Base-by-base conservation (phyloP, 2,113 vertebrate genomes). In the Brachyhypopomus occidentalis region DNA sequence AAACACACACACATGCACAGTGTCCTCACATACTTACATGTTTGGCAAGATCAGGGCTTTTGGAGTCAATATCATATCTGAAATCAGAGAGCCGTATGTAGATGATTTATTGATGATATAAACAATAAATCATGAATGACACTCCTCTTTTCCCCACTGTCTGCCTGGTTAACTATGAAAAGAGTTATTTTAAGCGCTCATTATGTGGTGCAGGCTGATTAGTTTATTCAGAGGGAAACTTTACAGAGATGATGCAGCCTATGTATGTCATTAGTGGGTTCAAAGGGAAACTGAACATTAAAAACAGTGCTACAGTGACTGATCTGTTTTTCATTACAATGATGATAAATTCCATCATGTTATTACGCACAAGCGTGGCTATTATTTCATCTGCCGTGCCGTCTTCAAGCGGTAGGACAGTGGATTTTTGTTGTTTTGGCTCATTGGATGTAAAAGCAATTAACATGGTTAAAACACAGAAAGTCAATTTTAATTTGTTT, bases 1-100 rank as follows among this genome's bases (percentile, higher is more conserved):
- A 78, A 81, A 62, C 17, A 77, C 17, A 82, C 27, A 77, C 56
- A 56, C 25, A 64, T 66, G 67, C 63, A 78, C 14, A 55, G 14
- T 12, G 66, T 41, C 59, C 52, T 17, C 83, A 62, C 83, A 80
- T 25, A 94, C 97, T 97, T 91, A 98, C 97, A 16, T 98, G 97
- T 88, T 98, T 98, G 80, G 95, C 94, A 73, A 98, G 89, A 88
- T 98, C 96, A 7, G 96, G 95, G 90, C 96, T 98, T 93, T 97
- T 97, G 34, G 96, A 97, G 88, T 98, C 97, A 78, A 98, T 94
- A 80, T 98, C 97, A 75, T 96, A 98, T 84, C 97, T 98, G 92
- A 84, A 92, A 90, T 84, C 48, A 88, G 84, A 91, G 77, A 85
- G 34, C 85, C 34, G 38, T 66, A 81, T 58, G 84, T 74, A 77